Percentiles rank a stretch among this genome's conserved stretches.
These are phyloP conservation scores for Sinosuthora webbiana DNA, from an alignment of 2,113 vertebrate species.

Conservation along the genomic window DNA sequence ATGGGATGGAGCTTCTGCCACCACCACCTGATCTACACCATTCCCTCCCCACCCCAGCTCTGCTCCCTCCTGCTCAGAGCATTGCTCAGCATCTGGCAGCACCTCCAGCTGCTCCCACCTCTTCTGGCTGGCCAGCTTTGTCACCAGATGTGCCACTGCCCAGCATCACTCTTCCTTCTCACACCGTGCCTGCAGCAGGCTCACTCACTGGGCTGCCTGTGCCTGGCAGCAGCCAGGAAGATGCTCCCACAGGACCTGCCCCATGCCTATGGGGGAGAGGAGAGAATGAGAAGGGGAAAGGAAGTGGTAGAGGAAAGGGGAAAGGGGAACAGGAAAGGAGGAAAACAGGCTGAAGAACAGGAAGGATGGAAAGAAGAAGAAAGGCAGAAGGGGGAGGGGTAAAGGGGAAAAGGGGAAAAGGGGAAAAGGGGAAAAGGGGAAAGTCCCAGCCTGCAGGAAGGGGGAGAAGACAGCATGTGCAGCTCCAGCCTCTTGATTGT, in stretches of 20 bases:
- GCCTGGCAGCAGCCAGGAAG: constrained; percentile 64
- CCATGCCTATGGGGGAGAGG: constrained; percentile 44
- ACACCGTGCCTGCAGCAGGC: constrained; percentile 12
- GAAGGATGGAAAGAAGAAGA: no score
- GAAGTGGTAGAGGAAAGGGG: no score
- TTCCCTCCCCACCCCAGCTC: constrained; percentile 10
- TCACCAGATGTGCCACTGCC: not conserved
- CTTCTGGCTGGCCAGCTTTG: not conserved
- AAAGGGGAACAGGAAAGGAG: no score
- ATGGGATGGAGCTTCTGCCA: not conserved
- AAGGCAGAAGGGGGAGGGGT: not conserved
- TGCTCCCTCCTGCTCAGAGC: constrained; percentile 48
- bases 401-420: not conserved
- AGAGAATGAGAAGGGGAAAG: not conserved
- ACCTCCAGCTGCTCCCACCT: not conserved
- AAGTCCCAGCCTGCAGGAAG: not conserved
- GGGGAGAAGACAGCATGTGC: not conserved
- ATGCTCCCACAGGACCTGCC: constrained; percentile 73
- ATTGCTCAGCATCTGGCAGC: not conserved
- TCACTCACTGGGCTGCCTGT: not conserved
- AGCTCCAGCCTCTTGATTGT: constrained; percentile 70
- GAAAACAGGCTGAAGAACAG: no score
- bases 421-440: accelerated
- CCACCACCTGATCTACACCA: no score
- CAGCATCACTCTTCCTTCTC: constrained; percentile 74